A percentile compares a stretch with the other conserved stretches of the same genome.
Evolutionary conservation across 2,797 vertebrate species (phyloP).

Genomic region (Allobates femoralis): DNA sequence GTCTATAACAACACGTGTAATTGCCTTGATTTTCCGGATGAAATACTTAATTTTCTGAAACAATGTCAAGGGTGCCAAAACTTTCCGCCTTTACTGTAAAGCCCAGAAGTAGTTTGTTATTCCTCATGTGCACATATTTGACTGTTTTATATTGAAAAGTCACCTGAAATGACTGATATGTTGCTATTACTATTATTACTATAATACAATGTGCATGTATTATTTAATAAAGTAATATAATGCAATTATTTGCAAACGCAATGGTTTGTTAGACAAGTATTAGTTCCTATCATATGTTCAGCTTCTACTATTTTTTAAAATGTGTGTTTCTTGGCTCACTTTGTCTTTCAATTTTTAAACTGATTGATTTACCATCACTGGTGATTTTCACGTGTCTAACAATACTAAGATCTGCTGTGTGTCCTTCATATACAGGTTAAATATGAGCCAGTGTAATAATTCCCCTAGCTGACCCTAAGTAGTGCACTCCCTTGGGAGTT

Average conservation of each 20-base stretch:
- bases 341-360: constrained; percentile 36
- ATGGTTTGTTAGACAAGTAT: background rate
- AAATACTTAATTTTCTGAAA: too few species aligned
- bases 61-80: too few species aligned
- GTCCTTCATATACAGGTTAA: constrained; percentile 39
- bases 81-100: too few species aligned
- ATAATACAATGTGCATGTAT: background rate
- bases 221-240: background rate
- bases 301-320: background rate
- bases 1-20: too few species aligned
- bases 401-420: constrained; percentile 24
- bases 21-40: too few species aligned
- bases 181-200: background rate
- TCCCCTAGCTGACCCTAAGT: constrained; percentile 34
- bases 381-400: constrained; percentile 30
- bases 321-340: background rate
- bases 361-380: constrained; percentile 55
- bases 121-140: too few species aligned
- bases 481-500: constrained; percentile 2
- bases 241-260: too few species aligned
- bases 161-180: too few species aligned
- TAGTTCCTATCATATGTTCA: background rate
- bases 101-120: too few species aligned
- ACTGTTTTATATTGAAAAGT: too few species aligned
- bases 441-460: constrained; percentile 31